Evolutionary conservation across 1,140 invertebrate genomes (phyloP), one percentile per base, ranked within the genome.

Genomic region (Bombus difficillimus): DNA sequence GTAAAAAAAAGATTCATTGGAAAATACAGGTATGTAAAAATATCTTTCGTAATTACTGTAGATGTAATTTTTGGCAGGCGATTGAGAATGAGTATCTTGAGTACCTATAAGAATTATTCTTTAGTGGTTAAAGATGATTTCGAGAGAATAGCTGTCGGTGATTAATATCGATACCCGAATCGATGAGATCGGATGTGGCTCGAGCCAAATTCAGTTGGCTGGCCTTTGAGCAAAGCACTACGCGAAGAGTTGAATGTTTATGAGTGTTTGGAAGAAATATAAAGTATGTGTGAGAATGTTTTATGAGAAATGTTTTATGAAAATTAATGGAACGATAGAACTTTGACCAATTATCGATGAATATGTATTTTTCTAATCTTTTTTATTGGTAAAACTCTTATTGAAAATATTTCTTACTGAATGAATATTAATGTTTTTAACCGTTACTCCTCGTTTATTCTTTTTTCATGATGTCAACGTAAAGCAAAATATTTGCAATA

Each of bases 81-180:
- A 66, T 18, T 32, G 2, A 18, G 62, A 32, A 32, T 62, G 28
- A 62, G 47, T 53, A 53, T 53, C 18, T 53, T 59, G 10, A 66
- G 47, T 22, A 53, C 6, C 1, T 66, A n/a, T 32, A 66, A 32
- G n/a, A 32, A 64, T 12, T 62, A 3, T 12, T 41, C 25, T 39
- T 62, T 77, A 25, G 15, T 62, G 5, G 15, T 34, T 34, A 25
- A 34, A 18, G n/a, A n/a, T 28, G 1, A 41, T 41, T 41, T 41
- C 2, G 57, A 39, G 34, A 37, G 9, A 62, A 41, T 34, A n/a
- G 39, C 9, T 22, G 25, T 62, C 18, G 13, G 6, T 8, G 15
- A 41, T 41, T 32, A 10, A 57, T 53, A 69, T 80, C 64, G 64
- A 71, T 80, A 71, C 3, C 39, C 28, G 32, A 71, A 81, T 71